Evolutionary conservation across 1,140 invertebrate genomes (phyloP), one percentile per base, ranked within the genome.

Genomic region (Mizuhopecten yessoensis): DNA sequence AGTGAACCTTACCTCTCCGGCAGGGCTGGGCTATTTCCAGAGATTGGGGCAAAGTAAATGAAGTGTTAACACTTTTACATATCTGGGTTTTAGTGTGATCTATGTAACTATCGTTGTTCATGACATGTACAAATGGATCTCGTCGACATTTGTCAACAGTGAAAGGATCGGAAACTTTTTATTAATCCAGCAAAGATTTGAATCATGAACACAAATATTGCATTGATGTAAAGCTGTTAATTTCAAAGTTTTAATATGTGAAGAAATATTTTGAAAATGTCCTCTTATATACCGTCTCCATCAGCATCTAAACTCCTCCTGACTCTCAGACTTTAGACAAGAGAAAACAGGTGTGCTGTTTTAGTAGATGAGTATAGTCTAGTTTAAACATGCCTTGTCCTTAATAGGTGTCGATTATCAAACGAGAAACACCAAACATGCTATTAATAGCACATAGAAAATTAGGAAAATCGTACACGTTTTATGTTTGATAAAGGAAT

Each of bases 371-470:
- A 75, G 1, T 29, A 29, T 23, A 75, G 29, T 75, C 57, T 75
- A n/a, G 57, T 75, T 75, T n/a, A n/a, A 75, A 75, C 57, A 75
- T 29, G 57, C 57, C n/a, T n/a, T 75, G 2, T 75, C 23, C 57
- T n/a, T 5, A 75, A 29, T 75, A 75, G 57, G 57, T 75, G 57
- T 75, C 57, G 11, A 75, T 75, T 75, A 75, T 75, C 57, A 75
- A 75, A 75, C 57, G 11, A 75, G 57, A 75, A 75, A 75, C 57
- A 75, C 57, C 57, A 75, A 75, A 75, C 57, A 75, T 75, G n/a
- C 57, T 75, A 75, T 75, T 75, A 29, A 75, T 75, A 75, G 23
- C 9, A 75, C 23, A n/a, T 1, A 75, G 23, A 75, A 75, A 75
- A 75, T 75, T 75, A 45, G 42, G 42, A 45, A 45, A 13, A 75